Evolutionary conservation across 1,140 invertebrate genomes (phyloP).

Genomic region (Theocolax elegans): DNA sequence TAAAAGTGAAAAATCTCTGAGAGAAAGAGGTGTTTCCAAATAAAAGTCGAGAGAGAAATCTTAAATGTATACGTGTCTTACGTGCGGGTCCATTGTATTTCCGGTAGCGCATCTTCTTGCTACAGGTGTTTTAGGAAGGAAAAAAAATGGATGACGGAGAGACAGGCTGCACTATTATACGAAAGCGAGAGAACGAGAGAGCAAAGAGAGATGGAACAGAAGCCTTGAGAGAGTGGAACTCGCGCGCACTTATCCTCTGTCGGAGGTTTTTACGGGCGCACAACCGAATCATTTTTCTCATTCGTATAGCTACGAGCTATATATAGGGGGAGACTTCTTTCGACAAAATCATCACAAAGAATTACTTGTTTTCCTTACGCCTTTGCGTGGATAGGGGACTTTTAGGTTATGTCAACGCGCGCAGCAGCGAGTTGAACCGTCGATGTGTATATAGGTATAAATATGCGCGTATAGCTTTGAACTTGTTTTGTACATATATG

Average conservation of each 20-base stretch:
- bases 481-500: too few species aligned
- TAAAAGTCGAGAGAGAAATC: not conserved
- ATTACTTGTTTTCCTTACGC: not conserved
- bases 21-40: too few species aligned
- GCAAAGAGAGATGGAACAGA: not conserved
- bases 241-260: too few species aligned
- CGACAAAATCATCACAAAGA: too few species aligned
- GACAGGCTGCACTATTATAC: not conserved
- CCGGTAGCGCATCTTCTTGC: constrained; percentile 24
- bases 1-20: too few species aligned
- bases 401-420: constrained; percentile 9
- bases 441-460: too few species aligned
- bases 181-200: not conserved
- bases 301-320: too few species aligned
- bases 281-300: too few species aligned
- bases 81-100: not conserved
- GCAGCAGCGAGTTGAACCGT: not conserved
- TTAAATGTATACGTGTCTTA: constrained; percentile 17
- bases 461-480: too few species aligned
- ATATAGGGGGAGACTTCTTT: too few species aligned
- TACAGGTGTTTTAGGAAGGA: constrained; percentile 33
- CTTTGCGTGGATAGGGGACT: not conserved
- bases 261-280: too few species aligned
- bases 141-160: not conserved
- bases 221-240: too few species aligned